These are phyloP conservation scores for Ormyrus thymus DNA, from an alignment of 2,888 invertebrate species.

Conservation along the genomic window DNA sequence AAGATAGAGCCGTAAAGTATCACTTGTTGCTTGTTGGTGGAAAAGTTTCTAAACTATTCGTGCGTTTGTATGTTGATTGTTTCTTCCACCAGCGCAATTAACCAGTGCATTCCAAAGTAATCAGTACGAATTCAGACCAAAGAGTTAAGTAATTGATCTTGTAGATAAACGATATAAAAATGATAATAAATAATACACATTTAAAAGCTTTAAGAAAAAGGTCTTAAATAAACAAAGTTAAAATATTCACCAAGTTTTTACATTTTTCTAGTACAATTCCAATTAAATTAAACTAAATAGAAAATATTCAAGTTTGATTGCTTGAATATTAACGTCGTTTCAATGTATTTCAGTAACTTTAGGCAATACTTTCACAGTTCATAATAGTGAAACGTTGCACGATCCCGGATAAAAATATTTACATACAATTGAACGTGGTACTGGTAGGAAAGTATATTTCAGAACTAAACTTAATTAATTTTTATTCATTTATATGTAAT, in stretches of 20 bases:
- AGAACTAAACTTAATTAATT: background rate
- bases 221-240: slow-evolving; percentile 9
- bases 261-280: background rate
- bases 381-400: slow-evolving; percentile 20
- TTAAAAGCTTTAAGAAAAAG: slow-evolving; percentile 6
- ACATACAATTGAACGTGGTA: slow-evolving; percentile 4
- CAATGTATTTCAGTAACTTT: background rate
- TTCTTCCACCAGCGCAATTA: slow-evolving; percentile 3
- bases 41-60: slow-evolving; percentile 17
- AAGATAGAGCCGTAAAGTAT: slow-evolving; percentile 14
- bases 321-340: slow-evolving; percentile 9
- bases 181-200: slow-evolving; percentile 19
- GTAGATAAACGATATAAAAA: slow-evolving; percentile 28
- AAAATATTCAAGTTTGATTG: slow-evolving; percentile 7
- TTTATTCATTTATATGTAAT: background rate
- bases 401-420: slow-evolving; percentile 25
- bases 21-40: slow-evolving; percentile 8
- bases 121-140: slow-evolving; percentile 4
- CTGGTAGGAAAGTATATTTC: background rate
- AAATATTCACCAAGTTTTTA: slow-evolving; percentile 5
- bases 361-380: slow-evolving; percentile 20
- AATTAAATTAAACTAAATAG: background rate
- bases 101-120: background rate
- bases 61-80: slow-evolving; percentile 11
- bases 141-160: slow-evolving; percentile 37